Evolutionary conservation across 2,888 invertebrate species (phyloP).

Genomic region (Watsonalla binaria): DNA sequence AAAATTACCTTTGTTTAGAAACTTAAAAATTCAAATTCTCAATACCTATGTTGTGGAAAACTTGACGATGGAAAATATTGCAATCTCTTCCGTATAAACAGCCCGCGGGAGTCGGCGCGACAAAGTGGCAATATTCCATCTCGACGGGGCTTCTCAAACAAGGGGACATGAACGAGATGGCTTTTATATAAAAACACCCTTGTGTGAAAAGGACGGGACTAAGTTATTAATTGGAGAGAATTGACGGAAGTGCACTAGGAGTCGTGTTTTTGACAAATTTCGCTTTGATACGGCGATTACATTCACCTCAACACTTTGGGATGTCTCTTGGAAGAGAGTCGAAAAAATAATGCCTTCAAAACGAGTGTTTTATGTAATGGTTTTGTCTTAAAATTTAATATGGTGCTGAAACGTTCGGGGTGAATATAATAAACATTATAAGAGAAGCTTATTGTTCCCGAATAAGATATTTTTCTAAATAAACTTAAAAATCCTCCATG

Average conservation of each 20-base stretch:
- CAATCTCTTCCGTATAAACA: conserved; percentile 65
- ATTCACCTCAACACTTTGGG: conserved; percentile 69
- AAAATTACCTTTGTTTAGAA: conserved; percentile 25
- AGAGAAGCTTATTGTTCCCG: too few species aligned
- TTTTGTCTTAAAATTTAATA: conserved; percentile 2
- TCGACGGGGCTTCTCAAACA: conserved; percentile 75
- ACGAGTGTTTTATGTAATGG: conserved; percentile 18
- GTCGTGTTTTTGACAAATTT: conserved; percentile 78
- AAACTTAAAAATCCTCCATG: too few species aligned
- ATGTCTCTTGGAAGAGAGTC: conserved; percentile 47
- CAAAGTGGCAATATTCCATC: conserved; percentile 78
- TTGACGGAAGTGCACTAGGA: conserved; percentile 73
- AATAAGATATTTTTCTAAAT: too few species aligned
- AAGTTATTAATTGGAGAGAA: conserved; percentile 77
- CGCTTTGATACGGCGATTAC: conserved; percentile 76
- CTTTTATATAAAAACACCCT: conserved; percentile 17
- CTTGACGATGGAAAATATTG: conserved; percentile 60
- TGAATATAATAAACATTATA: too few species aligned
- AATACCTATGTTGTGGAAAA: conserved; percentile 49
- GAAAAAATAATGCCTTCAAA: conserved; percentile 39
- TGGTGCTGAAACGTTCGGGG: not conserved
- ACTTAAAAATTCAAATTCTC: conserved; percentile 54
- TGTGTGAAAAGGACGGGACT: conserved; percentile 36
- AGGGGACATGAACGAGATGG: conserved; percentile 58
- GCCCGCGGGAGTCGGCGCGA: conserved; percentile 68